Base-by-base conservation (phyloP, 1,140 invertebrate species). In the Euglossa dilemma region DNA sequence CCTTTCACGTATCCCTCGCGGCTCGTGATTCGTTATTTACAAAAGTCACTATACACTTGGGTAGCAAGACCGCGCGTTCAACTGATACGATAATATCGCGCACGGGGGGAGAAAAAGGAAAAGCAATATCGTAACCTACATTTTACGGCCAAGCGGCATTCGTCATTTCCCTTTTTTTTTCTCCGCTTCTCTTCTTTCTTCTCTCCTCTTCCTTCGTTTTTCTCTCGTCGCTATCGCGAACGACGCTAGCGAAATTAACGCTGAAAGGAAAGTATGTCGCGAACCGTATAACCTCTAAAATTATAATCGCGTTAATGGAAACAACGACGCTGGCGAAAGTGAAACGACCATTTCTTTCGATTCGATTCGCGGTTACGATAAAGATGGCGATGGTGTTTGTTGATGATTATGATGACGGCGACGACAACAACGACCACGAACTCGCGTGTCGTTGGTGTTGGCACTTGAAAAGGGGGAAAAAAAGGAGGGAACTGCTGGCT, bases 11-110 rank as follows among this genome's bases (percentile, higher is more conserved):
- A 63, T 63, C 14, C 14, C 52, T 8, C 59, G 28, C 25, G 43
- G 25, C 14, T 43, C 43, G 43, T 11, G 43, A 69, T 79, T n/a
- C n/a, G 52, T 50, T 81, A 81, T 81, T 75, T 81, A 81, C 80
- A 81, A 45, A 18, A 36, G 12, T 36, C 14, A 57, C 43, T 81
- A 63, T 81, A 81, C 80, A 81, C 45, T 7, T n/a, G 47, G 57
- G 67, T 43, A 28, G 18, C 50, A 67, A 67, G 28, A 25, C 16
- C 36, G 63, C 75, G 63, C n/a, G n/a, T 25, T 20, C 45, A 45
- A 63, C 16, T 20, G 7, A 56, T 23, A 52, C 36, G 11, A 36
- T 72, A n/a, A 72, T 54, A 72, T 54, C 28, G 6, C 69, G 69
- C 50, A 28, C n/a, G 11, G 18, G 16, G n/a, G n/a, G n/a, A n/a